Percentiles rank a stretch among this genome's conserved stretches.
These are phyloP conservation scores for Mayetiola destructor DNA, from an alignment of 2,888 invertebrate species.

Conservation along the genomic window DNA sequence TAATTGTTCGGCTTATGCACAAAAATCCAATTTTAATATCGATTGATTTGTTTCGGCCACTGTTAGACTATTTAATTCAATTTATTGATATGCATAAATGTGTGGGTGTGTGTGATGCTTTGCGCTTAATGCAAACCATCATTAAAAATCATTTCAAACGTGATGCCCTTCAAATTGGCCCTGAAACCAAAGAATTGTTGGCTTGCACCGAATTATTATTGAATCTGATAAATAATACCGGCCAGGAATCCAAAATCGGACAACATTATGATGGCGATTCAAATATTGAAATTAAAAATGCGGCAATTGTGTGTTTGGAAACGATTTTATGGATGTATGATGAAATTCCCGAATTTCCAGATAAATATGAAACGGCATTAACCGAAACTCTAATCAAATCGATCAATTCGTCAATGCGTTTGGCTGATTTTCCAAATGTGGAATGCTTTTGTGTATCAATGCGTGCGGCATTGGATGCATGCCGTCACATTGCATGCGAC, in stretches of 20 bases:
- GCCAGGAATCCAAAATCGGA: constrained; percentile 5
- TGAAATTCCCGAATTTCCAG: not conserved
- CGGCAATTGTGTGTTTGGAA: constrained; percentile 21
- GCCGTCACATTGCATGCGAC: constrained; percentile 26
- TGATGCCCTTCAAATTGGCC: not conserved
- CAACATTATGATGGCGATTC: constrained; percentile 20
- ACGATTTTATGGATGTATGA: constrained; percentile 18
- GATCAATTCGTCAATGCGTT: not conserved
- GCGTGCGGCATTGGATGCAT: constrained; percentile 21
- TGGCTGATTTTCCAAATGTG: not conserved
- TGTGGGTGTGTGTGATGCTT: constrained; percentile 21
- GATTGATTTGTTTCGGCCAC: constrained; percentile 29
- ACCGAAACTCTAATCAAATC: not conserved
- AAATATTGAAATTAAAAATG: constrained; percentile 21
- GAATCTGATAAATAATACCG: constrained; percentile 15
- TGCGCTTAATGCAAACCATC: constrained; percentile 21
- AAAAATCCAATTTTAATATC: constrained; percentile 39
- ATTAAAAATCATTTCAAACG: constrained; percentile 17
- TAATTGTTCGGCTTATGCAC: constrained; percentile 40
- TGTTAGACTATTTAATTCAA: constrained; percentile 36
- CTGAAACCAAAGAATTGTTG: not conserved
- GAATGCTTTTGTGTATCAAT: constrained; percentile 18
- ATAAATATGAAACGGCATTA: not conserved
- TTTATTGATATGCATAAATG: constrained; percentile 29
- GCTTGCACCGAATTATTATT: constrained; percentile 20